Evolutionary conservation across 1,140 invertebrate genomes (phyloP).

Genomic region (Scaptomyza pallida): DNA sequence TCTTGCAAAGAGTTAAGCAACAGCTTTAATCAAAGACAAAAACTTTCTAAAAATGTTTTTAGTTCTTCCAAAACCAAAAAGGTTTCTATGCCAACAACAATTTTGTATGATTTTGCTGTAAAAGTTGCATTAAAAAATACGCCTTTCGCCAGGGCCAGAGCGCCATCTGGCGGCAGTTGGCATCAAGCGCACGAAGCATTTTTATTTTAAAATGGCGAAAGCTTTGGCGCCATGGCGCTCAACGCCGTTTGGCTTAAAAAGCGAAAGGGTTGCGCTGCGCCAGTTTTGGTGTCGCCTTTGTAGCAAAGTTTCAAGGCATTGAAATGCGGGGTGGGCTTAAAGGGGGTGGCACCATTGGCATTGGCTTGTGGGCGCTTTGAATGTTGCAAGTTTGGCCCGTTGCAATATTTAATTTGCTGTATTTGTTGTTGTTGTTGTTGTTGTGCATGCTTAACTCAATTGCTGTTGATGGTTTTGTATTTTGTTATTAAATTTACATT

Average conservation of each 20-base stretch:
- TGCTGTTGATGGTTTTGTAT: slow-evolving; percentile 1
- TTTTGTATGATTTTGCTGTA: not conserved
- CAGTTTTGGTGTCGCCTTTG: slow-evolving; percentile 26
- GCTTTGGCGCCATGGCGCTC: slow-evolving; percentile 76
- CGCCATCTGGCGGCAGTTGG: slow-evolving; percentile 56
- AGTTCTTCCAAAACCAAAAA: too few species aligned
- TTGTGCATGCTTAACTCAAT: slow-evolving; percentile 16
- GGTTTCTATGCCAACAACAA: too few species aligned
- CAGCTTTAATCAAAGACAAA: too few species aligned
- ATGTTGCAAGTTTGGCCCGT: not conserved
- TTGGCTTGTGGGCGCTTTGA: slow-evolving; percentile 4
- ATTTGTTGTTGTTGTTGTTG: not conserved
- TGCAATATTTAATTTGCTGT: not conserved
- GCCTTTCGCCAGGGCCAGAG: not conserved
- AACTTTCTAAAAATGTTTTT: too few species aligned
- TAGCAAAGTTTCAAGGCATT: slow-evolving; percentile 26
- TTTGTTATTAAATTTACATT: not conserved
- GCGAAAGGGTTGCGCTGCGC: slow-evolving; percentile 69
- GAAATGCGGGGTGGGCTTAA: too few species aligned
- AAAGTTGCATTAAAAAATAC: slow-evolving; percentile 20
- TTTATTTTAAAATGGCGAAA: slow-evolving; percentile 80
- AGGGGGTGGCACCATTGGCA: too few species aligned
- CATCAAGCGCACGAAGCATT: slow-evolving; percentile 49
- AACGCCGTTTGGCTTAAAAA: slow-evolving; percentile 77
- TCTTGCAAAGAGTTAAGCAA: too few species aligned